Conservation (phyloP, 2,888 invertebrate species). For the Halocaridina rubra region DNA sequence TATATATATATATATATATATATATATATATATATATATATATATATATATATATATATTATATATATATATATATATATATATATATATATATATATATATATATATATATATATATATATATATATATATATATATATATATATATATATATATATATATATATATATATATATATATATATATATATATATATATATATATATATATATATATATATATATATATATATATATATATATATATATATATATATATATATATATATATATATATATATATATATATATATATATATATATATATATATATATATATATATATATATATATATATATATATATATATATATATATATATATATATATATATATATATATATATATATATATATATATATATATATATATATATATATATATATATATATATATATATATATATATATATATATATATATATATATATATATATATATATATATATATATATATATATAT, state of each 20-base stretch:
- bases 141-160: conserved; percentile 1
- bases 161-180: background rate
- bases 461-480: background rate
- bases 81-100: background rate
- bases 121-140: conserved; percentile 14
- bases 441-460: background rate
- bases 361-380: too few species aligned
- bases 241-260: background rate
- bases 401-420: background rate
- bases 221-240: background rate
- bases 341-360: too few species aligned
- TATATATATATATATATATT: conserved; percentile 11
- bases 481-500: background rate
- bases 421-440: background rate
- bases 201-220: conserved; percentile 11
- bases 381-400: background rate
- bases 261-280: too few species aligned
- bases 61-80: background rate
- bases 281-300: too few species aligned
- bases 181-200: background rate
- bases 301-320: too few species aligned
- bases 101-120: conserved; percentile 1
- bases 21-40: background rate
- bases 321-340: too few species aligned
- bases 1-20: background rate